Evolutionary conservation across 2,113 vertebrate genomes (phyloP), one percentile per base, ranked within the genome.

Genomic region (Trogon surrucura): DNA sequence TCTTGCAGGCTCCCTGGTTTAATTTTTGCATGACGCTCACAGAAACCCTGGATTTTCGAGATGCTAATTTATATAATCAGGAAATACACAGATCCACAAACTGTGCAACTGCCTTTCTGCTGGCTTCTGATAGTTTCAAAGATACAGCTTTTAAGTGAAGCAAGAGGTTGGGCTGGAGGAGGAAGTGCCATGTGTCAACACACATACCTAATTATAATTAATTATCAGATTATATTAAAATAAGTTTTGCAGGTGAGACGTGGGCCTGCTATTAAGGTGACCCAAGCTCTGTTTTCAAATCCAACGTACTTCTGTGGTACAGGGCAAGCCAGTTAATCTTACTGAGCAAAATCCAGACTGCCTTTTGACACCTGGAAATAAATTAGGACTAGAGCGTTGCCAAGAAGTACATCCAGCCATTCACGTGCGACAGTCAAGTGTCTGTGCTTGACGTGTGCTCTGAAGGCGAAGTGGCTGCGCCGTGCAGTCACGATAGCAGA

Each of bases 191-290:
- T 6, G 2, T 12, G 30, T 64, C 9, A 67, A 32, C 41, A 41
- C n/a, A 17, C 0, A 0, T 15, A 79, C 7, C 32, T 60, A 80
- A 71, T 15, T 26, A 66, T 16, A 74, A 62, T 21, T 51, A 27
- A 45, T 38, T 25, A 61, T 45, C 32, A 18, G 3, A 54, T 70
- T 27, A 21, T 53, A 56, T 25, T 86, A 77, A 94, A 71, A 44
- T 14, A 2, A 83, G 5, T 34, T 38, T 77, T 5, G 0, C 36
- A 83, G 44, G 27, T 1, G 3, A 75, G 30, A 61, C 0, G 0
- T 3, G 1, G 34, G 22, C 47, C 30, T 73, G 32, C 45, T 65
- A 62, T 53, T 57, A 50, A 89, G 54, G 20, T 45, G 26, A 73
- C 9, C 53, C 15, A 27, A 62, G 56, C 38, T 64, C 44, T 60